Base-by-base conservation (phyloP, 2,797 vertebrate genomes). In the Sebastes vulpes region DNA sequence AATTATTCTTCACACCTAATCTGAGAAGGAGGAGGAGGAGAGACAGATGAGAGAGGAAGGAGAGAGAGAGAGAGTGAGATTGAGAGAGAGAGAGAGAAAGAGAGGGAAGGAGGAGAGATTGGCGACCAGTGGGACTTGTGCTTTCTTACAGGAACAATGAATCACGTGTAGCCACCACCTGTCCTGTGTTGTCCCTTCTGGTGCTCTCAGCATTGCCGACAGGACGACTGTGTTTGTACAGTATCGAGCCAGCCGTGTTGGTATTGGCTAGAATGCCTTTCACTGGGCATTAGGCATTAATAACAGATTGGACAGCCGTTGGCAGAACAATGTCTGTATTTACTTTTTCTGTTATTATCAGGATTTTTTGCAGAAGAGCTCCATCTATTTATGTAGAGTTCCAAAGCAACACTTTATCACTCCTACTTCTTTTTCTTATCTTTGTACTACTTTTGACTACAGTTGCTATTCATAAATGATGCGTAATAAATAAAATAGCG, bases 1-100 rank as follows among this genome's bases (percentile, higher is more conserved):
- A 95, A 95, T 95, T 95, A 95, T 95, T 96, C 94, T 92, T 96
- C 93, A 89, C 95, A 93, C 93, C 92, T 95, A 92, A 93, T 93
- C 89, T 87, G 91, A 93, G 90, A 91, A 87, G 76, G 65, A 85
- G 89, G 88, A 75, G 71, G 84, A 86, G 82, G 83, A 92, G 79
- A 88, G 77, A 77, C 86, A 88, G 89, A 92, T 87, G 86, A 88
- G 82, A 72, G 88, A 64, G 35, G 76, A 74, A 46, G 67, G 68
- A 70, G 78, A 48, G 28, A 26, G 61, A 11, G 32, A 35, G 58
- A 48, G 42, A 48, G 42, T 16, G 7, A 65, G 65, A 67, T 23
- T 63, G 72, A 73, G 26, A 69, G 4, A 52, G 68, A 52, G 68
- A 65, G 76, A 29, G 75, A 83, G 63, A 66, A 67, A 66, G 60